Percentiles rank a stretch among this genome's conserved stretches.
Conservation (phyloP, 2,797 vertebrate species). For the Sebastolobus alascanus region DNA sequence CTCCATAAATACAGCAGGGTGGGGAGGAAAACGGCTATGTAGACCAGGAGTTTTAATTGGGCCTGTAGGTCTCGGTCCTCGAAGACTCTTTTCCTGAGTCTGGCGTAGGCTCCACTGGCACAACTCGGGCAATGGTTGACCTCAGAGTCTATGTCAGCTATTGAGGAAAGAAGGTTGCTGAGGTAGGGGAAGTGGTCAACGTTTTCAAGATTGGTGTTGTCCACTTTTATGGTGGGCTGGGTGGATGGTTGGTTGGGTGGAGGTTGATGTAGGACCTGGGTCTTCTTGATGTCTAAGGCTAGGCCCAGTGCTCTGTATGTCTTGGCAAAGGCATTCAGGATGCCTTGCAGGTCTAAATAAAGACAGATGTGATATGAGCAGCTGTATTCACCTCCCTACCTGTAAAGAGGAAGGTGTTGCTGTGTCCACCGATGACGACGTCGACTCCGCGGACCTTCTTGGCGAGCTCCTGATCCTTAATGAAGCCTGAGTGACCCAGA, state of each 20-base stretch:
- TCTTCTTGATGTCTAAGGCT: no score
- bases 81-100: background rate
- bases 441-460: constrained; percentile 91
- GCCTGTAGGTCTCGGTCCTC: background rate
- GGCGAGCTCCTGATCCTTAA: constrained; percentile 88
- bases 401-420: constrained; percentile 95
- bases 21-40: background rate
- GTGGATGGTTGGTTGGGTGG: background rate
- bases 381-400: constrained; percentile 76
- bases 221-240: background rate
- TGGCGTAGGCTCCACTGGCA: background rate
- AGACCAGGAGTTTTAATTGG: background rate
- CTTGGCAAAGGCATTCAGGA: background rate
- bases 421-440: constrained; percentile 94
- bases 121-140: background rate
- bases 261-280: no score
- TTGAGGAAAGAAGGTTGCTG: no score
- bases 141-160: background rate
- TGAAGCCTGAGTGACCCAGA: constrained; percentile 94
- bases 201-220: background rate
- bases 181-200: constrained; percentile 63
- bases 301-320: background rate
- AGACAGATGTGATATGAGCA: no score
- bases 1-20: background rate
- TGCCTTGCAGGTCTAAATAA: no score